Conservation (phyloP, 1,140 invertebrate genomes). For the Armadillidium nasatum region DNA sequence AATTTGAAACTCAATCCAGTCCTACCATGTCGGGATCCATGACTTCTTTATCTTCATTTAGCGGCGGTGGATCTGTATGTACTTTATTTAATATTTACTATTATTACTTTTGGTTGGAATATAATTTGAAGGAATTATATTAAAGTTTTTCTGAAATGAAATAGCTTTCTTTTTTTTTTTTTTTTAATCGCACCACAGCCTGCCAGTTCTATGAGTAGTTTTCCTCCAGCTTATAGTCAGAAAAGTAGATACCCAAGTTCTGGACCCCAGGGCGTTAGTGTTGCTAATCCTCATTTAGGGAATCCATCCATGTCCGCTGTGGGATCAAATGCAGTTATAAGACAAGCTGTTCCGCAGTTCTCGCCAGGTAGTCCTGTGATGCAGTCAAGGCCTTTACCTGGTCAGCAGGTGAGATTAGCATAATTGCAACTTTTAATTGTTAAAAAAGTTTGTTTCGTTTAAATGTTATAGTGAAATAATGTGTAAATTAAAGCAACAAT, state of each 20-base stretch:
- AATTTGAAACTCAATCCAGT: neutral
- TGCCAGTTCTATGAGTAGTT: neutral
- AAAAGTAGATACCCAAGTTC: constrained; percentile 5
- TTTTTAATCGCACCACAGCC: neutral
- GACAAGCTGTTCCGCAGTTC: neutral
- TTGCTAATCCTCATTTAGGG: neutral
- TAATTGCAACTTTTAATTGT: too few relatives aligned
- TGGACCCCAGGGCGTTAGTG: neutral
- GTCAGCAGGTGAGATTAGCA: neutral
- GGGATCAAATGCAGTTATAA: neutral
- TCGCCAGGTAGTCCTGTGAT: neutral
- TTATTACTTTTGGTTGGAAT: neutral
- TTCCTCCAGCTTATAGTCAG: neutral
- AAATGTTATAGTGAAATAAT: too few relatives aligned
- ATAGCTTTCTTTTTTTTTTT: too few relatives aligned
- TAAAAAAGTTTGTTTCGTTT: too few relatives aligned
- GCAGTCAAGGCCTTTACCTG: neutral
- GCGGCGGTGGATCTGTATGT: neutral
- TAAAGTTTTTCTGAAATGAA: too few relatives aligned
- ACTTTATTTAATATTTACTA: neutral
- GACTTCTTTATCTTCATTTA: neutral
- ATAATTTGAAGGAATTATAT: too few relatives aligned
- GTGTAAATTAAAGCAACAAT: too few relatives aligned
- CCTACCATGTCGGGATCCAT: neutral
- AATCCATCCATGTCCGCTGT: neutral